Conservation (phyloP, 92 coral and sea anemone species). For the Zoanthus sociatus region DNA sequence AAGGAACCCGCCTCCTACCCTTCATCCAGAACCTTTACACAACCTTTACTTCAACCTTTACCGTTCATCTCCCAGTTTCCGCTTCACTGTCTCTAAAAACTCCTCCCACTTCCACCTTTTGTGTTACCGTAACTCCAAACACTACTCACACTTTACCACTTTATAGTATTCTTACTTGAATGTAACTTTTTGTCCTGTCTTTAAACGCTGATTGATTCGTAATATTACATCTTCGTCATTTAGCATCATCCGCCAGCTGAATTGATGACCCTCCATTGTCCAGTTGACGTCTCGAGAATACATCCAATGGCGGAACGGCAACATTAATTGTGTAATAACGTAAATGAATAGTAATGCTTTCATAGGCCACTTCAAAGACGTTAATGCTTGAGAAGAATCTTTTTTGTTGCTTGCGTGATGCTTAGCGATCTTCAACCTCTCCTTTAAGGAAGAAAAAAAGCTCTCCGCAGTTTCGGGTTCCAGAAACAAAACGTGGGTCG, state of each 20-base stretch:
- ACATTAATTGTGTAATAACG: conserved; percentile 57
- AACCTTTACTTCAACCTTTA: too few relatives aligned
- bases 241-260: conserved; percentile 77
- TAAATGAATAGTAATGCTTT: conserved; percentile 49
- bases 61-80: too few relatives aligned
- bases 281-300: conserved; percentile 80
- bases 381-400: not conserved
- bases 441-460: conserved; percentile 1
- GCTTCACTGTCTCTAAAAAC: too few relatives aligned
- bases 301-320: conserved; percentile 80
- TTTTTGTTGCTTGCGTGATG: not conserved
- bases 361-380: conserved; percentile 44
- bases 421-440: not conserved
- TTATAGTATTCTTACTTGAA: conserved; percentile 56
- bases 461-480: conserved; percentile 49
- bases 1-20: too few relatives aligned
- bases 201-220: conserved; percentile 44
- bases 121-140: too few relatives aligned
- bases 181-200: conserved; percentile 25
- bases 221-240: conserved; percentile 68
- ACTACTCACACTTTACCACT: not conserved
- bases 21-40: too few relatives aligned
- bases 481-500: conserved; percentile 47
- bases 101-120: too few relatives aligned
- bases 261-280: conserved; percentile 78